Evolutionary conservation across 2,888 invertebrate genomes (phyloP).

Genomic region (Nephrocerus scutellatus): DNA sequence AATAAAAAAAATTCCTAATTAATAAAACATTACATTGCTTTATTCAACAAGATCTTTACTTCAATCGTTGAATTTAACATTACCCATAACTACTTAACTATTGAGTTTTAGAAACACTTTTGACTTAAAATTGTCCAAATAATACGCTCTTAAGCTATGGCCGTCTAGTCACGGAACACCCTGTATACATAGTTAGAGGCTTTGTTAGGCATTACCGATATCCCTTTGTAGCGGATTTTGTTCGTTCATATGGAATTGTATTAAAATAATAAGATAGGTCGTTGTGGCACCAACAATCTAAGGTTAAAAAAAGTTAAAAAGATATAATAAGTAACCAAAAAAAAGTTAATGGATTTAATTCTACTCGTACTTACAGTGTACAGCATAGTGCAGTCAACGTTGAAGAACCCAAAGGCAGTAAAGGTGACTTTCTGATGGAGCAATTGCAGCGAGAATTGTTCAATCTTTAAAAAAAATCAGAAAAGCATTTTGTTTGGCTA

Average conservation of each 20-base stretch:
- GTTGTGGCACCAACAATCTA: slow-evolving; percentile 48
- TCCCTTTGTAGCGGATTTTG: no score
- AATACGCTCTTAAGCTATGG: no score
- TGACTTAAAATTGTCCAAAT: background rate
- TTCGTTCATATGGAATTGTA: slow-evolving; percentile 47
- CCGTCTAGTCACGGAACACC: no score
- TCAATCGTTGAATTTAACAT: no score
- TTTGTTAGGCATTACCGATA: no score
- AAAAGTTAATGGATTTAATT: background rate
- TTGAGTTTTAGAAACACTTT: no score
- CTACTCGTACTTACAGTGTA: slow-evolving; percentile 43
- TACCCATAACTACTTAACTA: no score
- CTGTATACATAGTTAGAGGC: no score
- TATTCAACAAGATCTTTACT: no score
- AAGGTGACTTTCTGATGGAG: slow-evolving; percentile 48
- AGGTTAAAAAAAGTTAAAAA: background rate
- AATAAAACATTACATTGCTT: no score
- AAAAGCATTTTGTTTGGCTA: no score
- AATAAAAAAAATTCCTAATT: background rate
- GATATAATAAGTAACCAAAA: background rate
- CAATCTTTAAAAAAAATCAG: slow-evolving; percentile 36
- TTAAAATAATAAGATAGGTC: slow-evolving; percentile 48
- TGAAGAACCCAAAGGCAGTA: slow-evolving; percentile 49
- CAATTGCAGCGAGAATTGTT: slow-evolving; percentile 49
- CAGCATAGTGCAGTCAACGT: slow-evolving; percentile 47